Base-by-base conservation (phyloP, 1,140 invertebrate genomes). In the Ceratina japonica region DNA sequence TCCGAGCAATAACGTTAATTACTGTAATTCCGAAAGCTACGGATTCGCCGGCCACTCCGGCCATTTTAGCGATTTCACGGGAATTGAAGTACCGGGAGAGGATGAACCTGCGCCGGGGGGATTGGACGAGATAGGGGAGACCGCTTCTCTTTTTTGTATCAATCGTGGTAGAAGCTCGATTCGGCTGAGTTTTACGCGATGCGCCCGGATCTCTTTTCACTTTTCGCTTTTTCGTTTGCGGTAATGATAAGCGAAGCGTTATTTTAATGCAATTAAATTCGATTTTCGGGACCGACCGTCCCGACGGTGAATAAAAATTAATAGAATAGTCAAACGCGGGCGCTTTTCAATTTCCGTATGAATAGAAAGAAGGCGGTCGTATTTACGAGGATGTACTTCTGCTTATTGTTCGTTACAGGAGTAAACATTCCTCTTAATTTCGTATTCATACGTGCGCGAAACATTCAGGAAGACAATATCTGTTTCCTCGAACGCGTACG, bases 1-100 rank as follows among this genome's bases (percentile, higher is more conserved):
- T 70, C 79, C 79, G 82, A 86, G 89, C 89, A 91, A 90, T 90
- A 90, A 87, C 84, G 87, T 91, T 91, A 91, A 91, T 91, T 91
- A 87, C 89, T 89, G 86, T 88, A 89, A 88, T 87, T 86, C 89
- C 88, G 87, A 90, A 91, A 86, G 87, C 86, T 80, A 86, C 85
- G 82, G 83, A 81, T 84, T 78, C 72, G 37, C 16, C 24, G 63
- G 56, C 63, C 64, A 65, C 54, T 73, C 52, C 37, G 62, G 73
- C 63, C 71, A 56, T 79, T 79, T 73, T 64, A 31, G 10, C n/a
- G 31, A 79, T 65, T 79, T 79, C 22, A 66, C 59, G 52, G 62
- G 24, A 75, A 69, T 61, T 24, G 73, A 61, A 77, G 62, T 54
- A 51, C 16, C n/a, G 13, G 1, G 37, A 13, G 44, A 52, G 37